These are phyloP conservation scores for Byasa hedistus DNA, from an alignment of 2,888 invertebrate species.

Conservation along the genomic window DNA sequence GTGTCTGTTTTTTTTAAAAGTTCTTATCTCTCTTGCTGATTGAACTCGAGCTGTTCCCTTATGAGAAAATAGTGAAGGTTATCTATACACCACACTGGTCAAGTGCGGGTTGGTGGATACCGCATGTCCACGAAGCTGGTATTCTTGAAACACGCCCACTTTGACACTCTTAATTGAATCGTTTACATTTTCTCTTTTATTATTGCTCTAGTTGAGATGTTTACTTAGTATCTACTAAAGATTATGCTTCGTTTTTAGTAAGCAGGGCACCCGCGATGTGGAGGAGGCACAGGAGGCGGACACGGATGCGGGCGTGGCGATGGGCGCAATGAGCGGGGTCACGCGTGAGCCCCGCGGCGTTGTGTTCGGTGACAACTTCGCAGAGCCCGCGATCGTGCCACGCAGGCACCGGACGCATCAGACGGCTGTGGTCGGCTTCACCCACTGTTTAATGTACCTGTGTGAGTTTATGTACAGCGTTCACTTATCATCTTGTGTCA, in stretches of 20 bases:
- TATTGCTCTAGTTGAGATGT: no score
- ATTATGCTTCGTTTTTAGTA: conserved; percentile 42
- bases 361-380: conserved; percentile 67
- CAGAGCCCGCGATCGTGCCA: conserved; percentile 37
- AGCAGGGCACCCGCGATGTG: conserved; percentile 61
- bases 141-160: no score
- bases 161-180: no score
- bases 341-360: conserved; percentile 47
- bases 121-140: no score
- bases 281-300: conserved; percentile 66
- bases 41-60: no score
- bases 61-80: no score
- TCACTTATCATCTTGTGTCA: background rate
- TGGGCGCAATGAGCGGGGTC: conserved; percentile 33
- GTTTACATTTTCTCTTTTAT: no score
- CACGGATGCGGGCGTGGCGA: conserved; percentile 48
- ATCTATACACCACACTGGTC: no score
- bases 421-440: conserved; percentile 52
- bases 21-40: no score
- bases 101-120: no score
- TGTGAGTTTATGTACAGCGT: conserved; percentile 53
- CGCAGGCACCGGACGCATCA: conserved; percentile 41
- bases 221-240: no score
- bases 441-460: conserved; percentile 69
- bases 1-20: no score